Base-by-base conservation (phyloP, 2,113 vertebrate species). In the Kryptolebias marmoratus region DNA sequence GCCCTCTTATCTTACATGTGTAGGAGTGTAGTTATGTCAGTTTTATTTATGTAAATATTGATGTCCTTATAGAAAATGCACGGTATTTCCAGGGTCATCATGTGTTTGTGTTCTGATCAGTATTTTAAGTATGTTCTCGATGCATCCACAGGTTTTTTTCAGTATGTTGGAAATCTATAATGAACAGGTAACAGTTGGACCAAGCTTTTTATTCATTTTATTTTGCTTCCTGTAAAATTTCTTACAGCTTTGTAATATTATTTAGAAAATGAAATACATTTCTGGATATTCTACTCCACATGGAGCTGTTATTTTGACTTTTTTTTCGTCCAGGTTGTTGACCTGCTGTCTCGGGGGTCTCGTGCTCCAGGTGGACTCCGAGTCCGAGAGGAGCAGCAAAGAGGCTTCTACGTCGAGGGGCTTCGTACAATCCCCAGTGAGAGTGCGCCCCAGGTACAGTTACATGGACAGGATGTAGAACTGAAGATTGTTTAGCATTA, bases 141-240 rank as follows among this genome's bases (percentile, higher is more conserved):
- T 69, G 6, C 71, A 55, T 65, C 10, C 73, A 45, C 85, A 96
- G 95, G 93, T 96, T 14, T 93, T 94, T 75, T 96, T 96, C 90
- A 96, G 95, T 64, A 95, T 96, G 95, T 81, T 97, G 93, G 96
- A 96, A 87, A 96, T 96, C 80, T 96, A 95, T 84, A 96, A 96
- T 1, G 94, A 96, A 66, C 94, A 96, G 95, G 96, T 96, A 92
- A 90, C 22, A 60, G 15, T 2, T 1, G n/a, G 11, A 22, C 22
- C 22, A 22, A 22, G 22, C 22, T 22, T 22, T 22, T 22, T 22
- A 22, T 22, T 22, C 22, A 22, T 22, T 22, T 22, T 22, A 22
- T 22, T 22, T 22, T 22, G 22, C 22, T 22, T 22, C 22, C 22
- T 22, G 22, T 22, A 22, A 22, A 22, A 22, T 22, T 22, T 22